These are phyloP conservation scores for Saxidomus purpurata DNA, from an alignment of 1,140 invertebrate species.

Conservation along the genomic window DNA sequence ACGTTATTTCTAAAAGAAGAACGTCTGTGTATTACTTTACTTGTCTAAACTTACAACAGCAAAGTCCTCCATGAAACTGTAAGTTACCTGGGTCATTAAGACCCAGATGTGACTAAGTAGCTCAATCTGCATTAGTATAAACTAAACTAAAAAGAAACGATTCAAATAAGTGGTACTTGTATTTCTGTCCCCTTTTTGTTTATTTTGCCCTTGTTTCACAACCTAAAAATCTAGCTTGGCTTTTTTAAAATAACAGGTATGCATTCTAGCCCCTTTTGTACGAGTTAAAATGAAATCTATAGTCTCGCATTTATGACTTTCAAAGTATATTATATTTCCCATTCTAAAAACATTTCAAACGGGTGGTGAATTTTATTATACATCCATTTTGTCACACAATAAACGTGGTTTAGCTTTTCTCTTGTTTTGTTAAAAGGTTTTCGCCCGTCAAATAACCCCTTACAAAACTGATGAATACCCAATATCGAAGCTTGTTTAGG, in stretches of 20 bases:
- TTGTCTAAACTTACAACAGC: too few relatives aligned
- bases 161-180: too few relatives aligned
- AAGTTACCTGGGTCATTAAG: too few relatives aligned
- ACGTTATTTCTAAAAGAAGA: background rate
- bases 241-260: too few relatives aligned
- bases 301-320: background rate
- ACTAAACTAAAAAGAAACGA: too few relatives aligned
- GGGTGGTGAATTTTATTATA: constrained; percentile 20
- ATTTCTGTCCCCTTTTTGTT: too few relatives aligned
- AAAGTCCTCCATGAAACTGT: too few relatives aligned
- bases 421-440: constrained; percentile 26
- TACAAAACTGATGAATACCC: constrained; percentile 21
- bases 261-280: background rate
- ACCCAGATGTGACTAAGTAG: too few relatives aligned
- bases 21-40: too few relatives aligned
- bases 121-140: too few relatives aligned
- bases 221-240: too few relatives aligned
- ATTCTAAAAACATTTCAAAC: background rate
- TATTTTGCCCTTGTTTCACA: too few relatives aligned
- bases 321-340: constrained; percentile 12
- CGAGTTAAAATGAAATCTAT: constrained; percentile 2
- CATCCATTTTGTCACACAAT: constrained; percentile 23
- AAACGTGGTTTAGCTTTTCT: constrained; percentile 10
- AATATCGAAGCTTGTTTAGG: background rate
- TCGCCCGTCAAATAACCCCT: background rate